phyloP scores from a whole-genome alignment of 2,888 invertebrate genomes.

The Sesia apiformis region DNA sequence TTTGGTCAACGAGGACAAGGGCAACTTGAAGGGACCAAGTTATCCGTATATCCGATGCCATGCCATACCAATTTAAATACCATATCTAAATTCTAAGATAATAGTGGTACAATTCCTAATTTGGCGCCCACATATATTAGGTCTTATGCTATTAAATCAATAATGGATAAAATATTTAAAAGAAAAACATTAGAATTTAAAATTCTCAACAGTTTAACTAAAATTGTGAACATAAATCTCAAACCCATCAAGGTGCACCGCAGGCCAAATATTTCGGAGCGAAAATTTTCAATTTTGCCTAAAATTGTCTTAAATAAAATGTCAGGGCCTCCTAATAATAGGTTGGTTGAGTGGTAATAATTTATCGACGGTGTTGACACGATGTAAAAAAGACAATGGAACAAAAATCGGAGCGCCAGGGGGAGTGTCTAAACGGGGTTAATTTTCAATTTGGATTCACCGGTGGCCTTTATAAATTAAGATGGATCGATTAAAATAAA shows the following conservation, averaged over 20 bases:
- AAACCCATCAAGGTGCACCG: constrained; percentile 51
- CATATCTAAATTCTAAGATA: too few species aligned
- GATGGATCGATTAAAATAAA: constrained; percentile 43
- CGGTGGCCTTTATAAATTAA: constrained; percentile 64
- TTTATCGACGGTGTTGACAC: constrained; percentile 68
- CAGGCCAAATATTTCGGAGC: constrained; percentile 45
- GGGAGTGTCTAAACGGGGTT: constrained; percentile 64
- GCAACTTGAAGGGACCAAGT: constrained; percentile 53
- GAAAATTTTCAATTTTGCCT: constrained; percentile 59
- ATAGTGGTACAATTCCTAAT: not conserved
- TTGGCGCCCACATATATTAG: not conserved
- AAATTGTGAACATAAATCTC: constrained; percentile 49
- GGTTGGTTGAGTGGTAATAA: constrained; percentile 62
- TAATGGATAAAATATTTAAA: not conserved
- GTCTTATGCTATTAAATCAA: not conserved
- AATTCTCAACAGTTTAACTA: constrained; percentile 14
- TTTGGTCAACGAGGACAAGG: constrained; percentile 26
- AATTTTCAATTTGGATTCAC: constrained; percentile 68
- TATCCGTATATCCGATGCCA: constrained; percentile 32
- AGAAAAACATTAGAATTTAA: constrained; percentile 6
- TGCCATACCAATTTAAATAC: constrained; percentile 12
- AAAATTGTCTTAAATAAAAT: constrained; percentile 60
- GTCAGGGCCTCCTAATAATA: constrained; percentile 63
- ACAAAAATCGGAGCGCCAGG: constrained; percentile 49
- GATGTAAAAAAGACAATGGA: constrained; percentile 41